phyloP scores from a whole-genome alignment of 2,888 invertebrate genomes.

The Drosophila silvestris region DNA sequence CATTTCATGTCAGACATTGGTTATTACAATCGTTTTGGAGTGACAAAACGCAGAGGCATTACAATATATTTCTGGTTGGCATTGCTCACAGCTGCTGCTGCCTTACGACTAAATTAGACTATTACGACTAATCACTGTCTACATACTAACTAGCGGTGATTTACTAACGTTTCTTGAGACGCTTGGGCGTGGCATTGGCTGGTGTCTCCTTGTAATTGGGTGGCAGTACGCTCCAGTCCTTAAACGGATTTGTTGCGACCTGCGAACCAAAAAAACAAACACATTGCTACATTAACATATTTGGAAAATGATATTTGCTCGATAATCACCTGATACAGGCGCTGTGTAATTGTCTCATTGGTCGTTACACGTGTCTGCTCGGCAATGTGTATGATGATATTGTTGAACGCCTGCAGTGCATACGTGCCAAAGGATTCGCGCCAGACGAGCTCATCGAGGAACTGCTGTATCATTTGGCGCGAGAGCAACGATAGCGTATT shows the following conservation, averaged over 20 bases:
- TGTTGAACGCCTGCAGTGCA: constrained; percentile 92
- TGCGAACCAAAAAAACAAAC: constrained; percentile 40
- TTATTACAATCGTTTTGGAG: constrained; percentile 52
- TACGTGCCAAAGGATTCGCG: constrained; percentile 93
- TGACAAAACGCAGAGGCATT: constrained; percentile 52
- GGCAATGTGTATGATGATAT: constrained; percentile 91
- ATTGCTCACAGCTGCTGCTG: constrained; percentile 39
- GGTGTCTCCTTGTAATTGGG: constrained; percentile 82
- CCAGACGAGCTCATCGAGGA: constrained; percentile 95
- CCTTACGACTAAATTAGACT: constrained; percentile 41
- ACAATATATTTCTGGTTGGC: constrained; percentile 52
- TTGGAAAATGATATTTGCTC: no score
- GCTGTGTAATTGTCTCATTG: constrained; percentile 88
- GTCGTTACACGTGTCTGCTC: constrained; percentile 91
- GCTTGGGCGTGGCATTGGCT: constrained; percentile 83
- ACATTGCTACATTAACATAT: not conserved
- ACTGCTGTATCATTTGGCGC: constrained; percentile 95
- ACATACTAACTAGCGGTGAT: constrained; percentile 39
- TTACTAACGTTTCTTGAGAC: constrained; percentile 85
- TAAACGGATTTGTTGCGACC: constrained; percentile 89
- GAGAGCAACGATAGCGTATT: constrained; percentile 93
- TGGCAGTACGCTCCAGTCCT: constrained; percentile 87
- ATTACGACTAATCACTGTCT: constrained; percentile 57
- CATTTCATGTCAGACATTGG: constrained; percentile 12
- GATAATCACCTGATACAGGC: constrained; percentile 88